Base-by-base conservation (phyloP, 1,140 invertebrate species). In the Meloidogyne chitwoodi region DNA sequence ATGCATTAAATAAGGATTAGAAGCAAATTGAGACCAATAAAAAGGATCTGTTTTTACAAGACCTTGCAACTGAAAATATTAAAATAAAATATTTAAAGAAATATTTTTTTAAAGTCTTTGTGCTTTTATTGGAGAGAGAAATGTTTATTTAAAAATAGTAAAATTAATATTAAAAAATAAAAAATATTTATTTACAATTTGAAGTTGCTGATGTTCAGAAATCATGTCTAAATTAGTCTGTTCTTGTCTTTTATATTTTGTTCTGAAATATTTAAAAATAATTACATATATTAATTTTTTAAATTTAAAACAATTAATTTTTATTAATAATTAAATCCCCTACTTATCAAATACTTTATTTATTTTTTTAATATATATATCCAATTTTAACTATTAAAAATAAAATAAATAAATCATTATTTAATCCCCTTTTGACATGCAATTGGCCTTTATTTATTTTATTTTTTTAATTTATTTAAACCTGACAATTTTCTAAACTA, bases 171-270 rank as follows among this genome's bases (percentile, higher is more conserved):
- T n/a, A 2, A 26, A 22, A 2, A 2, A 2, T 22, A 63, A 26
- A 26, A 63, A 26, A 63, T 26, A 3, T 31, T 31, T 31, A 31
- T 31, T 31, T 31, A 8, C n/a, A 56, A 48, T 22, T 56, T 19
- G 16, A 56, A 95, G 95, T 89, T 97, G 98, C 8, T 94, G 94
- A 0, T 94, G 94, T 87, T 99, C 96, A 0, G 94, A 93, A 71
- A 99, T 89, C 24, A 99, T 91, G 88, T 99, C 96, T 78, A 97
- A 89, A 0, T 95, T 95, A 0, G 98, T 95, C 0, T 95, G 94
- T 2, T 95, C 96, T 89, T 99, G 96, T 8, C 96, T 91, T 88
- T 99, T 99, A 96, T 96, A 99, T 90, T 99, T 99, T 83, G 96
- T 99, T 89, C 96, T 98, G 91, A 14, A 90, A 90, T 88, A 19